Conservation (phyloP, 2,888 invertebrate species). For the Chrysolina haemoptera region DNA sequence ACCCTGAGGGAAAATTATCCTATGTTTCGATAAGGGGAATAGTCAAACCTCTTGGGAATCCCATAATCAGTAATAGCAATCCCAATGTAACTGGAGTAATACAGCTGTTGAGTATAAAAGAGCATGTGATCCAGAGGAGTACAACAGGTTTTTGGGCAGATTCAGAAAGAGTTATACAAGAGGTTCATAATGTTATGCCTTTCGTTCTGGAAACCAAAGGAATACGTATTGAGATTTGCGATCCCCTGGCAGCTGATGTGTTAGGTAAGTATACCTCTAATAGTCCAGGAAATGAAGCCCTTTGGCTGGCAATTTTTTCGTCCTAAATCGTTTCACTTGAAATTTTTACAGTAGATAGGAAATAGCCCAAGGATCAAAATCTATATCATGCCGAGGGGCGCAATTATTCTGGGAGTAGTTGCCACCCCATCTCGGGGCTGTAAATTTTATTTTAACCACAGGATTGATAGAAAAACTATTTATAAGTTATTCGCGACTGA, state of each 20-base stretch:
- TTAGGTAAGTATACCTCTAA: conserved; percentile 68
- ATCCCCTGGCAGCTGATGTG: conserved; percentile 82
- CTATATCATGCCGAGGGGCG: too few species aligned
- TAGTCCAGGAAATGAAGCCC: too few species aligned
- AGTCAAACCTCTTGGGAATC: conserved; percentile 82
- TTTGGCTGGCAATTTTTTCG: too few species aligned
- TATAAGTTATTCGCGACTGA: too few species aligned
- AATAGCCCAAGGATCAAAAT: too few species aligned
- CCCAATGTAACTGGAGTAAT: conserved; percentile 83
- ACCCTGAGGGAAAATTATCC: conserved; percentile 77
- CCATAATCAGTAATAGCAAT: conserved; percentile 83
- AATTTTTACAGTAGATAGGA: too few species aligned
- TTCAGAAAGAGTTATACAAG: conserved; percentile 83
- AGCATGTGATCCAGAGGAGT: conserved; percentile 86
- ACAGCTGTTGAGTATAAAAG: conserved; percentile 85
- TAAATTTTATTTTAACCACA: too few species aligned
- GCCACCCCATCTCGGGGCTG: too few species aligned
- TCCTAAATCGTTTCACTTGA: too few species aligned
- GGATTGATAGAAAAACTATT: too few species aligned
- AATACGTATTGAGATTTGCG: conserved; percentile 80
- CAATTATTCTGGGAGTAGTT: too few species aligned
- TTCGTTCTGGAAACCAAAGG: conserved; percentile 80
- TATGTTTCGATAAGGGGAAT: conserved; percentile 85
- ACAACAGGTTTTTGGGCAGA: conserved; percentile 92
- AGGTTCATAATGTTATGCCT: conserved; percentile 85